Base-by-base conservation (phyloP, 1,140 invertebrate species). In the Brachionus rotundiformis region DNA sequence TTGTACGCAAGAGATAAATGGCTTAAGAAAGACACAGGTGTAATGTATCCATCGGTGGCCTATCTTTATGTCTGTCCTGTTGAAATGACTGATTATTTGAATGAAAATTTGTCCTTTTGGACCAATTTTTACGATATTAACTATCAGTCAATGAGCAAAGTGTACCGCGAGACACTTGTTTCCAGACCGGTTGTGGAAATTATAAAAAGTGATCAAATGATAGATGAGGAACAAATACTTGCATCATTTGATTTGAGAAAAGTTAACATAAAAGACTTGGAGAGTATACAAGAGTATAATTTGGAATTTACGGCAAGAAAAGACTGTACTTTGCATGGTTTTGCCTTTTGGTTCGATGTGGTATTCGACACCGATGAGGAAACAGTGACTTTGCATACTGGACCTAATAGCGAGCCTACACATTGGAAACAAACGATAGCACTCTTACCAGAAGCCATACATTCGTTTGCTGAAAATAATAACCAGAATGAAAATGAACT, bases 321-420 rank as follows among this genome's bases (percentile, higher is more conserved):
- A 36, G 47, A 59, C 7, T 79, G 31, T 33, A 59, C 31, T 54
- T 25, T 98, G 82, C 97, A 99, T 86, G 97, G 97, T 6, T 89
- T 99, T 82, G 96, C 97, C 23, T 98, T 99, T 89, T 99, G 97
- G 97, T 99, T 99, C 89, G 97, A 99, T 90, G 96, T 98, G n/a
- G 93, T 95, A 68, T 99, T 99, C 89, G 91, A 94, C 65, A 96
- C 97, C 29, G 92, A 92, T 82, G 90, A 89, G 82, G 92, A 95
- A 85, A 19, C 23, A 85, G 84, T 87, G 4, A 83, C 81, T 44
- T 88, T 87, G 84, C 86, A 92, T 90, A 88, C 87, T 3, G 83
- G 87, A 41, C 87, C 87, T n/a, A n/a, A 31, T n/a, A 59, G 59
- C 16, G 83, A 84, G 44, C 25, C 84, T 6, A 88, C 87, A n/a